Evolutionary conservation across 2,797 vertebrate genomes (phyloP).

Genomic region (Bovichtus variegatus): DNA sequence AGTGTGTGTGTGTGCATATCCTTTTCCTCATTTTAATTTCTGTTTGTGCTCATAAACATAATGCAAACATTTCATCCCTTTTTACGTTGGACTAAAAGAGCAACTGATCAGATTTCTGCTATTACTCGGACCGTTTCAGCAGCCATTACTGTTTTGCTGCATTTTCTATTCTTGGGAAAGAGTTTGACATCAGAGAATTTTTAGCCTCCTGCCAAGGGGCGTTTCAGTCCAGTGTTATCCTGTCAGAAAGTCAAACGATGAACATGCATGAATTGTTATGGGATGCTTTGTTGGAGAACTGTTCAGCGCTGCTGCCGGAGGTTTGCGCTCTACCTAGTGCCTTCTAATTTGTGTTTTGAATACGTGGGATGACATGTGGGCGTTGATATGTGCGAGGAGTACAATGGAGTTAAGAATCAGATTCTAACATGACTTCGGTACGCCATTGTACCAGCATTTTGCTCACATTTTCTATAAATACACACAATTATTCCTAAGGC

Average conservation of each 20-base stretch:
- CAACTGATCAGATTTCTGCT: background rate
- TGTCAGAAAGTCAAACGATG: slow-evolving; percentile 5
- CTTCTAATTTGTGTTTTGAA: slow-evolving; percentile 43
- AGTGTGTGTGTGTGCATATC: background rate
- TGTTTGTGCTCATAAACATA: background rate
- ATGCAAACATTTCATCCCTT: background rate
- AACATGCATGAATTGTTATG: background rate
- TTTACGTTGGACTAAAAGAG: background rate
- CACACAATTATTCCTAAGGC: background rate
- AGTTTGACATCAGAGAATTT: slow-evolving; percentile 7
- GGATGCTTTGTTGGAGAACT: slow-evolving; percentile 2
- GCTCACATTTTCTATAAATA: background rate
- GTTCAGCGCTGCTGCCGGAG: background rate
- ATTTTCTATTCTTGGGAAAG: background rate
- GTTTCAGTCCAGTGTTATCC: slow-evolving; percentile 4
- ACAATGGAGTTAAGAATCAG: slow-evolving; percentile 25
- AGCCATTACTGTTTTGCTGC: background rate
- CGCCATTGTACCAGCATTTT: background rate
- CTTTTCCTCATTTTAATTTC: background rate
- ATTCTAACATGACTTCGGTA: background rate
- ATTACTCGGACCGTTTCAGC: background rate
- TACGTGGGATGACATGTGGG: slow-evolving; percentile 17
- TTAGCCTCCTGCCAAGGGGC: background rate
- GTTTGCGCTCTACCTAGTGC: slow-evolving; percentile 18
- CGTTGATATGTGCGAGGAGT: slow-evolving; percentile 10